These are phyloP conservation scores for Scaptomyza parva DNA, from an alignment of 2,888 invertebrate species.

Conservation along the genomic window DNA sequence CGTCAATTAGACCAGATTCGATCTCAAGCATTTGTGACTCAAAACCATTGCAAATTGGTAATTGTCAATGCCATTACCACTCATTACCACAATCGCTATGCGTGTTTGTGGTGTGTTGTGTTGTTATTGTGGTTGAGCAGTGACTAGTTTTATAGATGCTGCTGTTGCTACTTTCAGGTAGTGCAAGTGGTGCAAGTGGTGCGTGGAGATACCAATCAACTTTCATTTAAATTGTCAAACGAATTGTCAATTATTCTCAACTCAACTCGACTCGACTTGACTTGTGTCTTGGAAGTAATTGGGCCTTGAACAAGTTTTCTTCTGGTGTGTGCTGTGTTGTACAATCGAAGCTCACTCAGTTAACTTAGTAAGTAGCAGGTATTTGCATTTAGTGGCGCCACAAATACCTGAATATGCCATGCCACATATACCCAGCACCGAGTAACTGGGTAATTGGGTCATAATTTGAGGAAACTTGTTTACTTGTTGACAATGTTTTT, in stretches of 20 bases:
- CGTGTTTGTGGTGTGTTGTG: conserved; percentile 27
- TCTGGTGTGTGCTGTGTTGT: neutral
- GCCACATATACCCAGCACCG: conserved; percentile 30
- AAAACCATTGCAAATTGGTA: conserved; percentile 43
- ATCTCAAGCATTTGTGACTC: conserved; percentile 55
- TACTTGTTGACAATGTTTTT: conserved; percentile 44
- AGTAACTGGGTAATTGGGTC: conserved; percentile 83
- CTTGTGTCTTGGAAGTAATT: conserved; percentile 36
- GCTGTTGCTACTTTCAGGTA: conserved; percentile 36
- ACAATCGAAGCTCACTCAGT: conserved; percentile 11
- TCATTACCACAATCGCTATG: conserved; percentile 51
- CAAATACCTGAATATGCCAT: conserved; percentile 36
- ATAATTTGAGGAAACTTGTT: conserved; percentile 84
- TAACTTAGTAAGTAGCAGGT: conserved; percentile 12
- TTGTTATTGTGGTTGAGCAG: too few species aligned
- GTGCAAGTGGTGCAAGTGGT: conserved; percentile 61
- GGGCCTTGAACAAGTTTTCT: conserved; percentile 12
- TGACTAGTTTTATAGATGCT: conserved; percentile 40
- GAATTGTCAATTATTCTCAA: conserved; percentile 59
- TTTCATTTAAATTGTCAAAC: conserved; percentile 83
- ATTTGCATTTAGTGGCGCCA: conserved; percentile 41
- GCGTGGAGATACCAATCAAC: conserved; percentile 73
- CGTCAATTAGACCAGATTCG: conserved; percentile 49
- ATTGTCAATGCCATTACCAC: conserved; percentile 36
- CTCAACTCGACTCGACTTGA: too few species aligned